These are phyloP conservation scores for Calypte anna DNA, from an alignment of 2,113 vertebrate species.

Conservation along the genomic window DNA sequence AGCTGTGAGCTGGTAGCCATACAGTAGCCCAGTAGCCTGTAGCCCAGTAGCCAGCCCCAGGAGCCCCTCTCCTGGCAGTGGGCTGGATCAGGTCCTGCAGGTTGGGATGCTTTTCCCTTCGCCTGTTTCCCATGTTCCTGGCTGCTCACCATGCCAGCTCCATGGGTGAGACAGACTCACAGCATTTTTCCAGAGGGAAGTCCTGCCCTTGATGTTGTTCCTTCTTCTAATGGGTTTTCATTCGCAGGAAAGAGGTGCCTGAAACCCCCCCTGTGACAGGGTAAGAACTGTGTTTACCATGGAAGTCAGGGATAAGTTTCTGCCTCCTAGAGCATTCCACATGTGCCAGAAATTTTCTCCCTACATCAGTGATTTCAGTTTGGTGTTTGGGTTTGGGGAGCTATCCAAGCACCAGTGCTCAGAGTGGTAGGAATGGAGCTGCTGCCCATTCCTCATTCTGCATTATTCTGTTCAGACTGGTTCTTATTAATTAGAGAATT, in stretches of 20 bases:
- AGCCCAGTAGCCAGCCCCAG: fast-evolving
- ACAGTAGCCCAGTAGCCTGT: too few species aligned
- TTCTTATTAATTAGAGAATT: background rate
- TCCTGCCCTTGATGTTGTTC: background rate
- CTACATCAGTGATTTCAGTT: background rate
- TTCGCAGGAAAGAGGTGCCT: background rate
- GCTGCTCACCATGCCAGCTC: fast-evolving
- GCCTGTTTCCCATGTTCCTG: fast-evolving
- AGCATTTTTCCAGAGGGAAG: background rate
- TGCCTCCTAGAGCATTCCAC: background rate
- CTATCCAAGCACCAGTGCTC: background rate
- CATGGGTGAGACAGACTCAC: background rate
- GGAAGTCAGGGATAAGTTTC: fast-evolving
- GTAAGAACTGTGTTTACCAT: fast-evolving
- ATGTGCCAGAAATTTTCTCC: background rate
- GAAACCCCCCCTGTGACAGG: background rate
- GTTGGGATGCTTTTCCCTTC: background rate
- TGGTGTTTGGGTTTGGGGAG: fast-evolving
- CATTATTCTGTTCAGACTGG: background rate
- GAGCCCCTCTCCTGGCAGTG: background rate
- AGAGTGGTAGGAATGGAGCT: background rate
- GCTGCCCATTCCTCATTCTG: background rate
- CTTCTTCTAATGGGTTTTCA: background rate
- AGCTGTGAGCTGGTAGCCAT: fast-evolving
- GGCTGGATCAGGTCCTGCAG: background rate